Conservation (phyloP, 2,888 invertebrate genomes). For the Napeogenes sylphis region DNA sequence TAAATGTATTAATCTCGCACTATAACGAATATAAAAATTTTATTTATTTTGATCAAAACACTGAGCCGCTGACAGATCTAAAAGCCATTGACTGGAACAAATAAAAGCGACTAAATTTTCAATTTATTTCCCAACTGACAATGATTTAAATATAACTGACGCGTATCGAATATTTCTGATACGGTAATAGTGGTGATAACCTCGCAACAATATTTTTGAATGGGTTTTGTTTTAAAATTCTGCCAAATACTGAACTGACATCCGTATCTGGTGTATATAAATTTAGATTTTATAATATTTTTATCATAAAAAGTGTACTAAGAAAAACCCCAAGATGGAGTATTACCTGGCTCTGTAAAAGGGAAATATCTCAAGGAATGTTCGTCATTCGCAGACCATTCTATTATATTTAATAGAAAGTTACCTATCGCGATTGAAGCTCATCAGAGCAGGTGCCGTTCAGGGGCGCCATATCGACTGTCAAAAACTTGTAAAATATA, state of each 20-base stretch:
- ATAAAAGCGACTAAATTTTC: conserved; percentile 6
- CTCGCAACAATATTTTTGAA: neutral
- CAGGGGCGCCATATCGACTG: conserved; percentile 79
- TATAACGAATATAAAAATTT: neutral
- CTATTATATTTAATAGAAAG: conserved; percentile 27
- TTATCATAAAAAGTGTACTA: too few species aligned
- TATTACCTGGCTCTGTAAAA: too few species aligned
- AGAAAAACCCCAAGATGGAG: too few species aligned
- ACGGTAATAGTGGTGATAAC: neutral
- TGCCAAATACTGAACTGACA: too few species aligned
- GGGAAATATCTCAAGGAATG: too few species aligned
- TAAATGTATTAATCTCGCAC: too few species aligned
- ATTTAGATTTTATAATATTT: too few species aligned
- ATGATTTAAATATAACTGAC: conserved; percentile 2
- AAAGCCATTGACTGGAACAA: conserved; percentile 8
- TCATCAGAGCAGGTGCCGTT: conserved; percentile 66
- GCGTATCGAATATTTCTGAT: neutral
- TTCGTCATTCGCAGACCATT: neutral
- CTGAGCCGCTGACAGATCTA: conserved; percentile 20
- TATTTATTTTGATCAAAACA: neutral
- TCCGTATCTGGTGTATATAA: too few species aligned
- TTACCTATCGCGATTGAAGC: conserved; percentile 32
- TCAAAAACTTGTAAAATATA: conserved; percentile 84
- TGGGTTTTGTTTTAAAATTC: too few species aligned
- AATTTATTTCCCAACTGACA: neutral